Evolutionary conservation across 2,113 vertebrate genomes (phyloP).

Genomic region (Platanista minor): DNA sequence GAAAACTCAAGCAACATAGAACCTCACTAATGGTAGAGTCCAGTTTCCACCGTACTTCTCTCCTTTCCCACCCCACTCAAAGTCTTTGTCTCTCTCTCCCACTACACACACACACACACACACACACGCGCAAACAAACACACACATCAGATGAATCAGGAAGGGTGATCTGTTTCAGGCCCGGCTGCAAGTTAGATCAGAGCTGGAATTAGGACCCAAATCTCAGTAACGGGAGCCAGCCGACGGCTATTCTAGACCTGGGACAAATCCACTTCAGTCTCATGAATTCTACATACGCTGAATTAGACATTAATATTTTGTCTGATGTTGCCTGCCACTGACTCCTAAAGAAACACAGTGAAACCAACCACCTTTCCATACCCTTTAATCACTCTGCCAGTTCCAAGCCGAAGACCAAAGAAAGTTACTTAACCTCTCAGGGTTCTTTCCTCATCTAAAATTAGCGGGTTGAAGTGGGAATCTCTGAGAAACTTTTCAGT

Average conservation of each 20-base stretch:
- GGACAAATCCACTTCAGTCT: not conserved
- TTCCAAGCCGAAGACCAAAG: not conserved
- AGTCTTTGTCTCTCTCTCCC: not conserved
- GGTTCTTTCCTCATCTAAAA: not conserved
- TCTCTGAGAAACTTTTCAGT: not conserved
- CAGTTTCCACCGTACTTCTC: not conserved
- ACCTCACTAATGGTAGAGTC: not conserved
- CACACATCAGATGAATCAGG: not conserved
- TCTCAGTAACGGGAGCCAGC: not conserved
- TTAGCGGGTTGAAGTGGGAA: not conserved
- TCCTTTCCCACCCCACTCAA: not conserved
- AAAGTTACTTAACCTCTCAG: not conserved
- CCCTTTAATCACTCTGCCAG: not conserved
- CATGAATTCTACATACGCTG: not conserved
- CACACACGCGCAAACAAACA: no score
- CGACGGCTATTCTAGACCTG: not conserved
- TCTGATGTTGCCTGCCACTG: not conserved
- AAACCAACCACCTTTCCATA: not conserved
- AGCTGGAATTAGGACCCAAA: conserved; percentile 33
- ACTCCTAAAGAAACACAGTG: not conserved
- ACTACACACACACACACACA: not conserved
- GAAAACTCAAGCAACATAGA: not conserved
- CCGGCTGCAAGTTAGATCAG: not conserved
- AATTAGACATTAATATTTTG: not conserved
- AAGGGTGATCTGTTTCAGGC: not conserved